Evolutionary conservation across 2,797 vertebrate genomes (phyloP).

Genomic region (Lagorchestes hirsutus): DNA sequence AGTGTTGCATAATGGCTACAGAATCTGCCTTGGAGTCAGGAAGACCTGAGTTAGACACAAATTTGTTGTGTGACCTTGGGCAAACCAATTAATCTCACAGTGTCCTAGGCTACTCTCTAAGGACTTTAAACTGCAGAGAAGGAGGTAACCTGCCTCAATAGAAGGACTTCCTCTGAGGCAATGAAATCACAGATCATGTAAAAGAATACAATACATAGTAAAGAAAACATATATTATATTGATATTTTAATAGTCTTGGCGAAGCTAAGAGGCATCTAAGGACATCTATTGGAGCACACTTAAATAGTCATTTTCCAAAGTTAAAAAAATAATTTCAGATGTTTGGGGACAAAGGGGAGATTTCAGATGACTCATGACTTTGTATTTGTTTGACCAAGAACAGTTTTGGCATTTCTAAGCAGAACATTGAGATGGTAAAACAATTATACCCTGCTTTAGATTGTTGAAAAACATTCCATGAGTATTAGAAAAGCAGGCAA

Average conservation of each 20-base stretch:
- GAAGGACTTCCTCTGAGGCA: neutral
- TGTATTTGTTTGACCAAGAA: slow-evolving; percentile 7
- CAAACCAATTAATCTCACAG: neutral
- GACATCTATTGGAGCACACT: neutral
- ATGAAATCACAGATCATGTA: neutral
- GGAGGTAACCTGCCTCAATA: neutral
- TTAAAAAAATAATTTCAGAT: slow-evolving; percentile 4
- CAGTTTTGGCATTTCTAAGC: neutral
- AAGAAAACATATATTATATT: neutral
- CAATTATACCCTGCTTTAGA: neutral
- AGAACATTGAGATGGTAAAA: neutral
- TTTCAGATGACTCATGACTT: neutral
- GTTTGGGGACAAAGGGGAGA: neutral
- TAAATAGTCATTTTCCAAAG: slow-evolving; percentile 12
- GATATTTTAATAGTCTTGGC: neutral
- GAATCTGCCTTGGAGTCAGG: neutral
- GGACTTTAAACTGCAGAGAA: neutral
- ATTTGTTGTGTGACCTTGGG: neutral
- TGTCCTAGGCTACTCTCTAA: neutral
- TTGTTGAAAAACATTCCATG: slow-evolving; percentile 3
- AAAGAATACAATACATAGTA: neutral
- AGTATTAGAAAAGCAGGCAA: neutral
- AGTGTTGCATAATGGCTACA: neutral
- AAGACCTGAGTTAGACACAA: neutral
- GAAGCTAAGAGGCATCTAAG: neutral